These are phyloP conservation scores for Agrochola macilenta DNA, from an alignment of 2,888 invertebrate species.

Conservation along the genomic window DNA sequence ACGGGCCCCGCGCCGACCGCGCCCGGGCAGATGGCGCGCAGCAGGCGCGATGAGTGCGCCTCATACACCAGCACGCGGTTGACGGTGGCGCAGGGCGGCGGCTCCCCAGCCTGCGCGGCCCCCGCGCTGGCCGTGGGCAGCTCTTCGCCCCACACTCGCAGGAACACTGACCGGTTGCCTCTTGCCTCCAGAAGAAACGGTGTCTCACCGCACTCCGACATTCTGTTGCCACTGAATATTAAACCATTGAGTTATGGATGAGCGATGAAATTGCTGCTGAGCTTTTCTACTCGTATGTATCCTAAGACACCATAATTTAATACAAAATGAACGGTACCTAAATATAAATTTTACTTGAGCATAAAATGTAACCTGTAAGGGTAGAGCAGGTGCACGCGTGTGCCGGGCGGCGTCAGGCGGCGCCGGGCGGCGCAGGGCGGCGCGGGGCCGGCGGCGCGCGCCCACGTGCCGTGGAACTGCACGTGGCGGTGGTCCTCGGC, in stretches of 20 bases:
- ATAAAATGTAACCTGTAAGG: constrained; percentile 78
- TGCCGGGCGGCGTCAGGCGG: constrained; percentile 78
- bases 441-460: constrained; percentile 61
- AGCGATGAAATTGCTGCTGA: background rate
- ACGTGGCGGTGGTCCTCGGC: constrained; percentile 95
- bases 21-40: constrained; percentile 93
- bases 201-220: constrained; percentile 92
- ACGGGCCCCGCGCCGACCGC: constrained; percentile 88
- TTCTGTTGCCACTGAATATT: constrained; percentile 39
- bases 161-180: constrained; percentile 94
- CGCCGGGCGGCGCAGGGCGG: constrained; percentile 73
- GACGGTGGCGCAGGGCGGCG: constrained; percentile 93
- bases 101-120: constrained; percentile 86
- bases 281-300: background rate
- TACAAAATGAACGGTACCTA: no score
- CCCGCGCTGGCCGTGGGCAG: constrained; percentile 90
- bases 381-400: constrained; percentile 78
- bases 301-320: background rate
- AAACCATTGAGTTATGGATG: background rate
- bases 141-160: constrained; percentile 96
- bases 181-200: constrained; percentile 95
- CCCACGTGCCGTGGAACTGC: constrained; percentile 93
- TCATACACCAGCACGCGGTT: constrained; percentile 96
- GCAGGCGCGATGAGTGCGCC: constrained; percentile 91
- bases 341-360: constrained; percentile 3